Percentiles rank a stretch among this genome's conserved stretches.
phyloP scores from a whole-genome alignment of 1,140 invertebrate species.

The Bombus breviceps region DNA sequence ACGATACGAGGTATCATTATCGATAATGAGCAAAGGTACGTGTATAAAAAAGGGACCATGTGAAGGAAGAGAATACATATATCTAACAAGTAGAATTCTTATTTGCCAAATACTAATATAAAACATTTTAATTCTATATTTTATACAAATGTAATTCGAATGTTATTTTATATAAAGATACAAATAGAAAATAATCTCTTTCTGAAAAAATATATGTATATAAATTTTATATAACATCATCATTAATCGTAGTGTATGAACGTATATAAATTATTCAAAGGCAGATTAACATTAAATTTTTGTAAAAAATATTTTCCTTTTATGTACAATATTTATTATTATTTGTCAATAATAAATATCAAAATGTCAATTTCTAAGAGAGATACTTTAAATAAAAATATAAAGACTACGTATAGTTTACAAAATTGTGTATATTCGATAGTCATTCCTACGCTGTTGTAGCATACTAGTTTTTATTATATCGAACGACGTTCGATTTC shows the following conservation, averaged over 20 bases:
- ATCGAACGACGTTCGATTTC: neutral
- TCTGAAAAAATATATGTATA: neutral
- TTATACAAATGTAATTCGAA: neutral
- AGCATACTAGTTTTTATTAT: neutral
- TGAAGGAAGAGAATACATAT: neutral
- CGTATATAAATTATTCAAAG: neutral
- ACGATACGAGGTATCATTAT: neutral
- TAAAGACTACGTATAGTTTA: neutral
- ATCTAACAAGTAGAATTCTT: neutral
- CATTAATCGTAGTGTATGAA: neutral
- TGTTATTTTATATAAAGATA: neutral
- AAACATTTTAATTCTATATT: neutral
- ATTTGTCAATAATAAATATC: conserved; percentile 2
- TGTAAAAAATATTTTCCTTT: neutral
- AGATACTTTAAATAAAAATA: neutral
- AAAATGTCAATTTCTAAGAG: neutral
- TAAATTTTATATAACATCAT: neutral
- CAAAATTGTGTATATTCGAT: conserved; percentile 14
- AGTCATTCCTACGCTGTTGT: neutral
- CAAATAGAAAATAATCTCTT: neutral
- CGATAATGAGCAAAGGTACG: no score
- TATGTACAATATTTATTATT: conserved; percentile 5
- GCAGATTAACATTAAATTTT: neutral
- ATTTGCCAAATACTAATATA: neutral
- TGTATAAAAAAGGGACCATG: neutral